Percentiles rank a stretch among this genome's conserved stretches.
Evolutionary conservation across 64 coral and sea anemone species (phyloP).

Genomic region (Actinia tenebrosa): DNA sequence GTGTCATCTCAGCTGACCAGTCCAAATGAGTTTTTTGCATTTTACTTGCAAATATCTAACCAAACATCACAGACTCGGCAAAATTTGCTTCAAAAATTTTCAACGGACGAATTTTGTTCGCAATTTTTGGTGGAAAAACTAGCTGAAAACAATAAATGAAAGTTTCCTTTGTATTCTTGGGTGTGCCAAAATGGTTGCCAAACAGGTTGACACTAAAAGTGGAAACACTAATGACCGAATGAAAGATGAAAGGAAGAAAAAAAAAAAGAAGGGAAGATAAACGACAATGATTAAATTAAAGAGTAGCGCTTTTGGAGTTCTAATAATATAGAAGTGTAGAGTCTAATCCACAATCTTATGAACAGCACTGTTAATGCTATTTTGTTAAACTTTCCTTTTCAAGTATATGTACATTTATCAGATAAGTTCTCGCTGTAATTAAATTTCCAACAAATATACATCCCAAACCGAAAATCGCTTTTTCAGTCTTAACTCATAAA

Average conservation of each 20-base stretch:
- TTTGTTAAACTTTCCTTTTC: constrained; percentile 7
- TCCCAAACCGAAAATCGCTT: neutral
- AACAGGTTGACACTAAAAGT: neutral
- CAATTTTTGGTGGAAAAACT: neutral
- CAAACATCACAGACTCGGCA: neutral
- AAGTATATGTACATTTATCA: constrained; percentile 1
- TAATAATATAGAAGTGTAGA: neutral
- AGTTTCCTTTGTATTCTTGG: neutral
- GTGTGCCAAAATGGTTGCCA: neutral
- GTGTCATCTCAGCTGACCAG: constrained; percentile 12
- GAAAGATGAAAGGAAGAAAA: neutral
- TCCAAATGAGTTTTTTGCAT: constrained; percentile 16
- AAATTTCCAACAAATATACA: neutral
- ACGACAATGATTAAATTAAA: neutral
- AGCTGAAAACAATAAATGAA: neutral
- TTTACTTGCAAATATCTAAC: constrained; percentile 27
- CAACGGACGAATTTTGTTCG: neutral
- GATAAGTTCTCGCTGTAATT: constrained; percentile 4
- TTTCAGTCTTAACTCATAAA: neutral
- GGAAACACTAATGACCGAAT: neutral
- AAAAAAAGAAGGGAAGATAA: neutral
- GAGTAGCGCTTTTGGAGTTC: neutral
- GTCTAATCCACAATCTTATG: constrained; percentile 6
- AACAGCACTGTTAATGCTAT: neutral
- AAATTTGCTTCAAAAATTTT: neutral